Conservation (phyloP, 2,888 invertebrate genomes). For the Agrochola litura region DNA sequence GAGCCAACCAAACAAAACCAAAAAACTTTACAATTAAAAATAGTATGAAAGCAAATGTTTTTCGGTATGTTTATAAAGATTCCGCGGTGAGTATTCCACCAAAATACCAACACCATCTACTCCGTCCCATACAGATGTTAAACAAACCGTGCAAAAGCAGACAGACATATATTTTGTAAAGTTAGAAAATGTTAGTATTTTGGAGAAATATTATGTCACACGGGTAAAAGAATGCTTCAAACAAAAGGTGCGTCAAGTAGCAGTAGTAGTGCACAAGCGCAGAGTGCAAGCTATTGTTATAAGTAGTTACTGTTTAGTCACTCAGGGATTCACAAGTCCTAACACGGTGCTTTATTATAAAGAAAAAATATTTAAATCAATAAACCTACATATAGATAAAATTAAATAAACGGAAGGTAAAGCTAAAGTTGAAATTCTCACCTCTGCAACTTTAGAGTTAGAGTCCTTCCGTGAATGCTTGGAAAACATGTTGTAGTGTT, state of each 20-base stretch:
- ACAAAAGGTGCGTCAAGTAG: constrained; percentile 79
- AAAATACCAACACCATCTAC: constrained; percentile 90
- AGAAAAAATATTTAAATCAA: constrained; percentile 37
- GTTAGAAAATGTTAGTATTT: constrained; percentile 89
- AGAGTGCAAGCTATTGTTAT: constrained; percentile 77
- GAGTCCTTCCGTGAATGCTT: constrained; percentile 86
- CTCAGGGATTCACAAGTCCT: constrained; percentile 67
- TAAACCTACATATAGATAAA: constrained; percentile 43
- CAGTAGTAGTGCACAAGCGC: constrained; percentile 83
- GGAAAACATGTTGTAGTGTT: constrained; percentile 87
- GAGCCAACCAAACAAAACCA: background rate
- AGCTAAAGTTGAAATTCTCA: constrained; percentile 74
- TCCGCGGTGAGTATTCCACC: constrained; percentile 84
- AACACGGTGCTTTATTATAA: constrained; percentile 54
- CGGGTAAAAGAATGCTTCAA: constrained; percentile 73
- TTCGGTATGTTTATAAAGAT: constrained; percentile 82
- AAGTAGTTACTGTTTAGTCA: constrained; percentile 74
- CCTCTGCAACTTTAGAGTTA: constrained; percentile 84
- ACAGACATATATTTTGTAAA: constrained; percentile 67
- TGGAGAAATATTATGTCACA: constrained; percentile 84
- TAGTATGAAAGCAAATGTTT: background rate
- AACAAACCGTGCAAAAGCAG: constrained; percentile 81
- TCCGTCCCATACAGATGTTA: constrained; percentile 75
- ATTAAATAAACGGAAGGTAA: constrained; percentile 48
- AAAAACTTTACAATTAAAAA: background rate